Evolutionary conservation across 1,140 invertebrate species (phyloP).

Genomic region (Eumeta japonica): DNA sequence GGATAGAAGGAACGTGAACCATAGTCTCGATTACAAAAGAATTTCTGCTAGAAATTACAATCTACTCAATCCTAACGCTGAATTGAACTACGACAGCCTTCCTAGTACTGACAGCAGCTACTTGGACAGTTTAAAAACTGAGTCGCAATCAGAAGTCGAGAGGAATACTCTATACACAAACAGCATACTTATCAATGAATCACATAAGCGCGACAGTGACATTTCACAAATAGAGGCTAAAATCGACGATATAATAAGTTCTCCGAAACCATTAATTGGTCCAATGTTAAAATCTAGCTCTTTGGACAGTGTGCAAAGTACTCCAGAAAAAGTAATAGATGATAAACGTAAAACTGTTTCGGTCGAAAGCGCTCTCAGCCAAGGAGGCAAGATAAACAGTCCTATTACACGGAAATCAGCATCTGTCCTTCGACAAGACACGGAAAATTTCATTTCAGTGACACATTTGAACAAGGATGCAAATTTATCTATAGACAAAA

Average conservation of each 20-base stretch:
- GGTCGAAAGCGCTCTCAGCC: constrained; percentile 47
- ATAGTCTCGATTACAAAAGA: constrained; percentile 40
- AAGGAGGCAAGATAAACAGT: constrained; percentile 18
- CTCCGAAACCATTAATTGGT: constrained; percentile 50
- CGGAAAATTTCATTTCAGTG: constrained; percentile 44
- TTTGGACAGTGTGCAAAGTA: constrained; percentile 60
- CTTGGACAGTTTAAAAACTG: constrained; percentile 46
- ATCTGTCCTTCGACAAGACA: constrained; percentile 25
- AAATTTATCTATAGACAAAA: constrained; percentile 20
- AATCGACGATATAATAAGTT: constrained; percentile 56
- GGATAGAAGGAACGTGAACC: constrained; percentile 44
- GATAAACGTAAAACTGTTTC: constrained; percentile 52
- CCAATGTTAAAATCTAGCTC: constrained; percentile 57
- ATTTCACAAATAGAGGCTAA: constrained; percentile 55
- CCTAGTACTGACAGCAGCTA: constrained; percentile 50
- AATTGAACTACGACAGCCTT: constrained; percentile 44
- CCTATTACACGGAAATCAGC: constrained; percentile 15
- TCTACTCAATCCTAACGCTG: constrained; percentile 28
- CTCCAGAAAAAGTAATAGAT: constrained; percentile 47
- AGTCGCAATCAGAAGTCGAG: constrained; percentile 27
- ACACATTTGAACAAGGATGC: constrained; percentile 44
- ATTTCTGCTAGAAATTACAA: constrained; percentile 43
- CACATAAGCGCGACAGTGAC: constrained; percentile 42
- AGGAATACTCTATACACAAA: constrained; percentile 33
- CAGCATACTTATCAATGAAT: constrained; percentile 39